Percentiles rank a stretch among this genome's conserved stretches.
Conservation (phyloP, 2,888 invertebrate species). For the Chironomus tentans region DNA sequence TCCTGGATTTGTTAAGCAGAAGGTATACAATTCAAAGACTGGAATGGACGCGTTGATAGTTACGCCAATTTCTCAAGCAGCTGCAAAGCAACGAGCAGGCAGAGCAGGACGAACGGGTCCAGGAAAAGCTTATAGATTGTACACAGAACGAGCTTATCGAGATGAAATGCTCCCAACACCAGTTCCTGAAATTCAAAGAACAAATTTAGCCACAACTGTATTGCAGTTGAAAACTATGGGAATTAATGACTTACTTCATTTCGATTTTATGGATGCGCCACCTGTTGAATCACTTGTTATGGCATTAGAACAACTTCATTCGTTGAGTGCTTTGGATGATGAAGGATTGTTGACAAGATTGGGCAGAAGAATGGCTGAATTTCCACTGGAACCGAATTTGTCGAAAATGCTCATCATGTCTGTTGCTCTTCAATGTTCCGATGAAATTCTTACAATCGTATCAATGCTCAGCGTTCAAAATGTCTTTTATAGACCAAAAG, state of each 20-base stretch:
- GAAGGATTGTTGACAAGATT: constrained; percentile 78
- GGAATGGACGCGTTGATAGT: constrained; percentile 99
- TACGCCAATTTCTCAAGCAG: constrained; percentile 95
- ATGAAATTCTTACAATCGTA: constrained; percentile 96
- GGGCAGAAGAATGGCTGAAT: constrained; percentile 94
- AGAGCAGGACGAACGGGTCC: constrained; percentile 96
- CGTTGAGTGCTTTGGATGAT: constrained; percentile 91
- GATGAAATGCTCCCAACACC: constrained; percentile 98
- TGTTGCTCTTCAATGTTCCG: constrained; percentile 92
- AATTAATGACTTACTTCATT: constrained; percentile 94
- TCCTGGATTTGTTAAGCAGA: constrained; percentile 99
- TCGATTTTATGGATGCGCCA: constrained; percentile 99
- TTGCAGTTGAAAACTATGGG: constrained; percentile 98
- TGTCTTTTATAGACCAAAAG: constrained; percentile 91
- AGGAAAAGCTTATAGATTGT: constrained; percentile 92
- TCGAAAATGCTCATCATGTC: constrained; percentile 99
- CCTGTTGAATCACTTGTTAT: constrained; percentile 96
- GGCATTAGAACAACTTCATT: constrained; percentile 95
- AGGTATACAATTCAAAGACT: constrained; percentile 94
- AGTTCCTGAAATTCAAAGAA: constrained; percentile 97
- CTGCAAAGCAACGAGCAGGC: constrained; percentile 95
- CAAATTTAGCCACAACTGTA: constrained; percentile 89
- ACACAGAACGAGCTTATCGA: constrained; percentile 95
- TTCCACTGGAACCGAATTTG: constrained; percentile 94
- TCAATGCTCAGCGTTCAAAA: constrained; percentile 99